A percentile compares a stretch with the other conserved stretches of the same genome.
Conservation (phyloP, 2,113 vertebrate species). For the Puffinus mauretanicus region DNA sequence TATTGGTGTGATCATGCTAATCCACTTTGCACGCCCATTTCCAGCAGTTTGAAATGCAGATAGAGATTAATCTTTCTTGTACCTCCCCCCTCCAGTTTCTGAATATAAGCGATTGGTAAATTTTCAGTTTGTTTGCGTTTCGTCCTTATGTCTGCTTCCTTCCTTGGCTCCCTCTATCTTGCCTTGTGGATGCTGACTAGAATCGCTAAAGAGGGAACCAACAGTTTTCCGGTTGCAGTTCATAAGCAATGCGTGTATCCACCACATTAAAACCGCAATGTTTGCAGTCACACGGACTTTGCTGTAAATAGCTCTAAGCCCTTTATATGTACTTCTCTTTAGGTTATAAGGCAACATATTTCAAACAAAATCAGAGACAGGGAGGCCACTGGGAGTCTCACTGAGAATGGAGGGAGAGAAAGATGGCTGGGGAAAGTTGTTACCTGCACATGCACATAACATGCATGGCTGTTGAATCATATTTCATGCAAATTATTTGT, state of each 20-base stretch:
- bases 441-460: neutral
- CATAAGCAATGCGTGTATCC: neutral
- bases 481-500: neutral
- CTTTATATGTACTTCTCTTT: slow-evolving; percentile 3
- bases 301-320: slow-evolving; percentile 54
- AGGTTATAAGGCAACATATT: slow-evolving; percentile 18
- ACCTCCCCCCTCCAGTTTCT: neutral
- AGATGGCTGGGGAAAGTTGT: neutral
- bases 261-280: slow-evolving; percentile 31
- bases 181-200: slow-evolving; percentile 20
- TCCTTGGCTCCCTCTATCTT: neutral
- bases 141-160: slow-evolving; percentile 53
- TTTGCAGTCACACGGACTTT: slow-evolving; percentile 35
- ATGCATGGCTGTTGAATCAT: neutral
- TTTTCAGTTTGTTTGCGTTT: slow-evolving; percentile 54
- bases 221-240: slow-evolving; percentile 30
- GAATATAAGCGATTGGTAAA: slow-evolving; percentile 19
- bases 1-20: neutral
- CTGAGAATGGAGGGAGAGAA: neutral
- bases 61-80: neutral
- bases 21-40: slow-evolving; percentile 11
- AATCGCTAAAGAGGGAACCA: slow-evolving; percentile 33
- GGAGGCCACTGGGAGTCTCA: neutral
- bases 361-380: neutral
- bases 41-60: slow-evolving; percentile 36